Evolutionary conservation across 2,113 vertebrate genomes (phyloP).

Genomic region (Takifugu bimaculatus): DNA sequence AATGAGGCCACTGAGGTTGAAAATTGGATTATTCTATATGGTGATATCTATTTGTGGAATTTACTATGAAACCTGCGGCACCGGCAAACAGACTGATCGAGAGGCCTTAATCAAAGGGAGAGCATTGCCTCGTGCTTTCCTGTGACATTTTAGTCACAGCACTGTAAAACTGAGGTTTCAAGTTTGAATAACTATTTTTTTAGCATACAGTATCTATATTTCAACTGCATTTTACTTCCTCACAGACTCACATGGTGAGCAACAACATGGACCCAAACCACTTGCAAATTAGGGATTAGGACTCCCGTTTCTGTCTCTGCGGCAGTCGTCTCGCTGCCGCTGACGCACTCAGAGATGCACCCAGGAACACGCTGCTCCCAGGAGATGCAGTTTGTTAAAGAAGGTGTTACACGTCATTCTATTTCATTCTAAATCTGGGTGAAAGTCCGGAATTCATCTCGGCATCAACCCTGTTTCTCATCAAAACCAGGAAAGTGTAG

Average conservation of each 20-base stretch:
- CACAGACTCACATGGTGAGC: constrained; percentile 2
- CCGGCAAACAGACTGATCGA: constrained; percentile 20
- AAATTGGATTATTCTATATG: constrained; percentile 48
- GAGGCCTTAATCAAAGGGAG: constrained; percentile 24
- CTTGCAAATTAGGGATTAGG: constrained; percentile 51
- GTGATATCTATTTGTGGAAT: constrained; percentile 33
- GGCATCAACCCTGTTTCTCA: constrained; percentile 77
- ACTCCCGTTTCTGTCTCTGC: constrained; percentile 8
- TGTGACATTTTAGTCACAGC: too few relatives aligned
- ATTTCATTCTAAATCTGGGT: constrained; percentile 47
- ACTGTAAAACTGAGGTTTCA: too few relatives aligned
- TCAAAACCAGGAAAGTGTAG: constrained; percentile 78
- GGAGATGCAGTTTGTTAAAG: constrained; percentile 60
- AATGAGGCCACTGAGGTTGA: constrained; percentile 31
- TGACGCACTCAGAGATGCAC: constrained; percentile 31
- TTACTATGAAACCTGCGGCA: constrained; percentile 29
- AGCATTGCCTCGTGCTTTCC: constrained; percentile 3
- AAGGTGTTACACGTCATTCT: constrained; percentile 53
- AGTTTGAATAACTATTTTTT: not conserved
- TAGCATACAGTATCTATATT: not conserved
- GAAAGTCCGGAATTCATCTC: constrained; percentile 62
- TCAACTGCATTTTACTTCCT: not conserved
- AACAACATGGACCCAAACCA: constrained; percentile 21
- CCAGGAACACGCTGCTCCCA: constrained; percentile 30
- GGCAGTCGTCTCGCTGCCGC: constrained; percentile 16